These are phyloP conservation scores for Microplitis mediator DNA, from an alignment of 1,140 invertebrate species.

Conservation along the genomic window DNA sequence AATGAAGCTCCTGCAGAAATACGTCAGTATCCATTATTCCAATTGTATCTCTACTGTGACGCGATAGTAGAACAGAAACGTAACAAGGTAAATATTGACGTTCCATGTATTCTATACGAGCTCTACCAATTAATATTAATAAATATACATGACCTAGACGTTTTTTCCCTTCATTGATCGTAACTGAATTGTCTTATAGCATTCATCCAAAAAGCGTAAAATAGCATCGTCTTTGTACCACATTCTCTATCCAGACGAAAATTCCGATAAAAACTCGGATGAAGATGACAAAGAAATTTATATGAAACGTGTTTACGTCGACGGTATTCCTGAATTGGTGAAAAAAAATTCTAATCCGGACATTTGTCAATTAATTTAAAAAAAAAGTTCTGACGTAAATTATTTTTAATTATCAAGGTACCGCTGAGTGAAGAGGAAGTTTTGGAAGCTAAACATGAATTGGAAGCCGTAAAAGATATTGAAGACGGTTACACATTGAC, in stretches of 20 bases:
- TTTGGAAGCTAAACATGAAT: slow-evolving; percentile 40
- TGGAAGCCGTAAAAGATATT: slow-evolving; percentile 57
- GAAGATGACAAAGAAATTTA: slow-evolving; percentile 38
- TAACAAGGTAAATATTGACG: slow-evolving; percentile 55
- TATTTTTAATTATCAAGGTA: slow-evolving; percentile 24
- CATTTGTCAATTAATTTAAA: no score
- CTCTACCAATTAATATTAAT: no score
- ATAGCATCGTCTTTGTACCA: slow-evolving; percentile 41
- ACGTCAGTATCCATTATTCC: slow-evolving; percentile 70
- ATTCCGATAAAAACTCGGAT: slow-evolving; percentile 9
- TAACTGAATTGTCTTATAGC: neutral
- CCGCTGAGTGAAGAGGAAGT: slow-evolving; percentile 39
- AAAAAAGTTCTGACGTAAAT: no score
- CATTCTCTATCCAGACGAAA: slow-evolving; percentile 41
- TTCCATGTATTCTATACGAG: no score
- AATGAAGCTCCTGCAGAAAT: slow-evolving; percentile 70
- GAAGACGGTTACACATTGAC: slow-evolving; percentile 62
- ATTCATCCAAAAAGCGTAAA: slow-evolving; percentile 38
- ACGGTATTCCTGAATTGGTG: slow-evolving; percentile 39
- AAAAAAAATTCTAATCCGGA: neutral
- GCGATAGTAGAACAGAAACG: slow-evolving; percentile 64
- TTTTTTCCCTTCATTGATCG: neutral
- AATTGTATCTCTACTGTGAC: slow-evolving; percentile 69
- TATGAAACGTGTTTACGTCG: slow-evolving; percentile 39
- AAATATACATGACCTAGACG: no score